phyloP scores from a whole-genome alignment of 2,888 invertebrate genomes.

The Polyommatus icarus region DNA sequence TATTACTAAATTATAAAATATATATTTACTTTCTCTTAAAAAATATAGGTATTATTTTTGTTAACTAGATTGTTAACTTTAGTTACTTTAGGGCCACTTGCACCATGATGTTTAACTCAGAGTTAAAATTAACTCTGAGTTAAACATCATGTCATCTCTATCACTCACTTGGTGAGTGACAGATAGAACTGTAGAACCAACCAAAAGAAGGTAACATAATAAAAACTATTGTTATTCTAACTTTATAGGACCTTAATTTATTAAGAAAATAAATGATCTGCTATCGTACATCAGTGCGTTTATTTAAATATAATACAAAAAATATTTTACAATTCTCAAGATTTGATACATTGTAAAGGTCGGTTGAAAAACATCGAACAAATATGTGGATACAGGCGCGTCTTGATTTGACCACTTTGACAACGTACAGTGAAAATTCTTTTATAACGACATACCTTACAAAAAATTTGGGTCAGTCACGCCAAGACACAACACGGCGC shows the following conservation, averaged over 20 bases:
- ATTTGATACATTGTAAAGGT: conserved; percentile 23
- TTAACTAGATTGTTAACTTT: not conserved
- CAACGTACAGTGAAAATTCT: not conserved
- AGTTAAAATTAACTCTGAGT: too few species aligned
- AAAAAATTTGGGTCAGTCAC: not conserved
- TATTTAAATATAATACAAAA: conserved; percentile 24
- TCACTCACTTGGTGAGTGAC: too few species aligned
- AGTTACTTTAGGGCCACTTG: too few species aligned
- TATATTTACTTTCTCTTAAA: not conserved
- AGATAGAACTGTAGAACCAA: too few species aligned
- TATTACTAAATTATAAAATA: not conserved
- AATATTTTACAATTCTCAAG: conserved; percentile 24
- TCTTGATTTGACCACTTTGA: not conserved
- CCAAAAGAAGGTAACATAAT: not conserved
- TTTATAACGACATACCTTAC: not conserved
- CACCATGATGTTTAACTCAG: too few species aligned
- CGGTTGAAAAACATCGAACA: conserved; percentile 9
- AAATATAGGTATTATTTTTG: conserved; percentile 4
- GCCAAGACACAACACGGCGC: too few species aligned
- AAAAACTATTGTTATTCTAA: not conserved
- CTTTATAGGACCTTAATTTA: not conserved
- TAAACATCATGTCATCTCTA: too few species aligned
- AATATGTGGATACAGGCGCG: conserved; percentile 1
- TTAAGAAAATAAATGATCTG: conserved; percentile 1
- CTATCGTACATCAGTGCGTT: conserved; percentile 22